Conservation (phyloP, 2,113 vertebrate species). For the Sitta europaea region DNA sequence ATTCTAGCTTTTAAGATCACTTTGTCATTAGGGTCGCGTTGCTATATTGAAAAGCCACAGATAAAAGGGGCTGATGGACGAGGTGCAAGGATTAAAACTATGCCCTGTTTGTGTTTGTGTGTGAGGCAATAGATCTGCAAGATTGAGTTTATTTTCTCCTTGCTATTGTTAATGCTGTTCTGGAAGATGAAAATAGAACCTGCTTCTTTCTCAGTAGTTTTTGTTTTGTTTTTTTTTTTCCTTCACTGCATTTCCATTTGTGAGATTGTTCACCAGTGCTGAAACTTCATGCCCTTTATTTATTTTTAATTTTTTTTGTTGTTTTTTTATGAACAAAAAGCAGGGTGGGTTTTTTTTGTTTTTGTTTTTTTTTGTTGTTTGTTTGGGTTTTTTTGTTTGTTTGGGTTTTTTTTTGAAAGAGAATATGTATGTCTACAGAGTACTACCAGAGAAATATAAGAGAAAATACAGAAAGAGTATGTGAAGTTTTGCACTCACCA, state of each 20-base stretch:
- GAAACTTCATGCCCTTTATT: not conserved
- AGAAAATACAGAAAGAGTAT: not conserved
- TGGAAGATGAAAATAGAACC: not conserved
- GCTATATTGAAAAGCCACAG: not conserved
- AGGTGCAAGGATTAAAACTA: conserved; percentile 21
- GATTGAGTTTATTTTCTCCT: conserved; percentile 1
- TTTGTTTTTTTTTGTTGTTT: not conserved
- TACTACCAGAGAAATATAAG: not conserved
- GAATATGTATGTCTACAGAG: not conserved
- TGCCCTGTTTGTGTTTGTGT: not conserved
- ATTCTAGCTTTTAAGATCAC: not conserved
- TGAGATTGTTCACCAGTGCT: not conserved
- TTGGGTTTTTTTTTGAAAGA: not conserved
- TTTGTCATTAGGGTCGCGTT: not conserved
- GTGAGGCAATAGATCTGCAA: not conserved
- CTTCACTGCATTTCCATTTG: not conserved
- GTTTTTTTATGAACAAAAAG: not conserved
- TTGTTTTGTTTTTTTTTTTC: too few species aligned
- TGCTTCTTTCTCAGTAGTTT: not conserved
- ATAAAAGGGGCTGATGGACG: not conserved
- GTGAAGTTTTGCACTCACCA: not conserved
- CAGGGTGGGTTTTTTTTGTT: too few species aligned
- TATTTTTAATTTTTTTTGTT: not conserved
- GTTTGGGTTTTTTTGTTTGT: too few species aligned
- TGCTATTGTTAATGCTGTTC: not conserved